Evolutionary conservation across 2,113 vertebrate genomes (phyloP).

Genomic region (Erpornis zantholeuca): DNA sequence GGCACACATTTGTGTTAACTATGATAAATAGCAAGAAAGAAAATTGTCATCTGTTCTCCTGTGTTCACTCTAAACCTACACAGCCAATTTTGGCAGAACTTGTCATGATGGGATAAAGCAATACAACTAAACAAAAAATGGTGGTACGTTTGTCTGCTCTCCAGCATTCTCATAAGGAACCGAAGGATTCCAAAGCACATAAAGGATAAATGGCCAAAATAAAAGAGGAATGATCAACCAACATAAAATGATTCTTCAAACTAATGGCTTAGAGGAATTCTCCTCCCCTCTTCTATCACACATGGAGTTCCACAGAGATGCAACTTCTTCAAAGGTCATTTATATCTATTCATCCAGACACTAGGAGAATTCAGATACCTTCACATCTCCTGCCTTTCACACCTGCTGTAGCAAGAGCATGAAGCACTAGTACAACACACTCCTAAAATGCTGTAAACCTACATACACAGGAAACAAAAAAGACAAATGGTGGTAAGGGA

Average conservation of each 20-base stretch:
- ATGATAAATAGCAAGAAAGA: background rate
- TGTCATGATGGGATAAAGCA: background rate
- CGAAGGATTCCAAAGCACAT: background rate
- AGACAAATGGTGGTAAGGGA: no score
- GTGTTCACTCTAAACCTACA: background rate
- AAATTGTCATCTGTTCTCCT: background rate
- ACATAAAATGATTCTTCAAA: background rate
- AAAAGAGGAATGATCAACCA: background rate
- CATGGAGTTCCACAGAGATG: background rate
- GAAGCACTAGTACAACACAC: background rate
- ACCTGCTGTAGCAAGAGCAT: background rate
- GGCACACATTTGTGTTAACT: background rate
- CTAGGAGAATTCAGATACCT: background rate
- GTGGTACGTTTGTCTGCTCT: no score
- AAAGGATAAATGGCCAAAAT: background rate
- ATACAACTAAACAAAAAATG: background rate
- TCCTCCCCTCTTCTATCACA: background rate
- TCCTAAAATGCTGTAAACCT: background rate
- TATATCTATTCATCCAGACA: background rate
- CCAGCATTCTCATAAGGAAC: background rate
- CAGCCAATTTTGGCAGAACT: background rate
- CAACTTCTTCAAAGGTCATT: background rate
- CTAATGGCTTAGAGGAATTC: background rate
- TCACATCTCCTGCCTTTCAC: background rate
- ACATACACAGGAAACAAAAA: no score